Evolutionary conservation across 2,888 invertebrate genomes (phyloP).

Genomic region (Caenorhabditis plicata): DNA sequence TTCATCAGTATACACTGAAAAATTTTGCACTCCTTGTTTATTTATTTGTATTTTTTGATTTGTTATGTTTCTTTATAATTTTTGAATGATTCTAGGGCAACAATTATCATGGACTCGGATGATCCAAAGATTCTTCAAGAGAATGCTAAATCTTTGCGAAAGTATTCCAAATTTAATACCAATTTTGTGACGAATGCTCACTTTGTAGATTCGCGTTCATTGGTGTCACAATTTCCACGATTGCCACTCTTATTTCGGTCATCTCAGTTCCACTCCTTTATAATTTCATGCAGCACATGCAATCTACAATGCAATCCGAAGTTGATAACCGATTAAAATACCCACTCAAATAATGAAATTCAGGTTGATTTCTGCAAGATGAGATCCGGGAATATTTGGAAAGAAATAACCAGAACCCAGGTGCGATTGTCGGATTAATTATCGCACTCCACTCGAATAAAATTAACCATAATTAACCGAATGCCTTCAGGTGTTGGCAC

Average conservation of each 20-base stretch:
- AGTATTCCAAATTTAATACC: conserved; percentile 3
- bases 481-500: conserved; percentile 21
- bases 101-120: conserved; percentile 19
- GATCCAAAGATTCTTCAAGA: conserved; percentile 27
- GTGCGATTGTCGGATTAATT: no score
- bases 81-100: not conserved
- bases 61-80: not conserved
- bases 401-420: conserved; percentile 35
- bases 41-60: conserved; percentile 6
- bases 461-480: not conserved
- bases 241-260: conserved; percentile 34
- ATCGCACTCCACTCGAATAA: not conserved
- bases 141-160: conserved; percentile 29
- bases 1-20: not conserved
- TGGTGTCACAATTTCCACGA: conserved; percentile 37
- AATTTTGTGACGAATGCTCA: not conserved
- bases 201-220: conserved; percentile 26
- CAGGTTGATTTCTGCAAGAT: conserved; percentile 37
- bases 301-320: conserved; percentile 41
- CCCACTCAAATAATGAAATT: not conserved
- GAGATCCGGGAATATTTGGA: conserved; percentile 38
- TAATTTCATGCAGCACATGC: conserved; percentile 47
- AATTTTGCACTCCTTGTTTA: conserved; percentile 7
- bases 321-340: not conserved
- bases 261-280: conserved; percentile 44